Conservation (phyloP, 2,113 vertebrate genomes). For the Herpetotheres cachinnans region DNA sequence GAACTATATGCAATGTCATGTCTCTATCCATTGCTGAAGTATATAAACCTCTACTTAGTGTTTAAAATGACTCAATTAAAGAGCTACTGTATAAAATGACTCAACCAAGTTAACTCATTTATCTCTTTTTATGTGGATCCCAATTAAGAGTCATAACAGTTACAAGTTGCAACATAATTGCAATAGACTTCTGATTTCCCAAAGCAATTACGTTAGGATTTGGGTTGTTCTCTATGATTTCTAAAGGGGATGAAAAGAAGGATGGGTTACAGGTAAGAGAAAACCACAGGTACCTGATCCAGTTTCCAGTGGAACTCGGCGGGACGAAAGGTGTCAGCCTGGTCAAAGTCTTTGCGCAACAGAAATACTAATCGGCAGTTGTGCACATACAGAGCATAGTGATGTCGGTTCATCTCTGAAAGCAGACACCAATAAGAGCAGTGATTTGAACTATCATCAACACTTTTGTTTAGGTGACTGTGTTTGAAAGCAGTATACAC, state of each 20-base stretch:
- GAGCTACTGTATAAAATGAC: background rate
- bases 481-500: background rate
- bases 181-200: background rate
- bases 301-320: slow-evolving; percentile 99
- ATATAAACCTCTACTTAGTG: background rate
- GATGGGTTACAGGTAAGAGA: background rate
- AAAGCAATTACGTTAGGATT: background rate
- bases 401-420: slow-evolving; percentile 96
- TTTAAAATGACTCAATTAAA: background rate
- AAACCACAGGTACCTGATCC: slow-evolving; percentile 83
- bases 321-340: slow-evolving; percentile 91
- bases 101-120: background rate
- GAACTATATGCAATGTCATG: background rate
- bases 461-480: background rate
- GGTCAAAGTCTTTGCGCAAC: slow-evolving; percentile 91
- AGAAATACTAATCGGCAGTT: slow-evolving; percentile 95
- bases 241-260: background rate
- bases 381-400: slow-evolving; percentile 95
- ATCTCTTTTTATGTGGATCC: background rate
- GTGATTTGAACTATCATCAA: background rate
- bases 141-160: background rate
- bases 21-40: background rate
- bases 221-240: background rate
- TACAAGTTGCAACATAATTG: background rate
- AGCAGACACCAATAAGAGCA: background rate